Percentiles rank a stretch among this genome's conserved stretches.
Evolutionary conservation across 2,888 invertebrate genomes (phyloP).

Genomic region (Isoperla grammatica): DNA sequence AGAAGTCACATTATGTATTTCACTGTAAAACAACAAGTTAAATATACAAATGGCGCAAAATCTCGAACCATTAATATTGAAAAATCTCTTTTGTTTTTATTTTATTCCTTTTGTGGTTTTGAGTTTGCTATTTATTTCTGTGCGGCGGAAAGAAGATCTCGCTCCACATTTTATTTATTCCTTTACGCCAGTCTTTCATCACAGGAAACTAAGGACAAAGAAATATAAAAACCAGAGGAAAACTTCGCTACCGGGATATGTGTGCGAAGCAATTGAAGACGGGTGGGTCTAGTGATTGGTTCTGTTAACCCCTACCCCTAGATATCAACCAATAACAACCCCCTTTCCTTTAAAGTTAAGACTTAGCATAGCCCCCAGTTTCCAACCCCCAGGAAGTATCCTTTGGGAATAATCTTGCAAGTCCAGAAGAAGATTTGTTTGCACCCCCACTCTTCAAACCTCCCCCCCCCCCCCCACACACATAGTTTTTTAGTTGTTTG

Average conservation of each 20-base stretch:
- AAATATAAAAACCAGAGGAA: neutral
- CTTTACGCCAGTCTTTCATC: slow-evolving; percentile 4
- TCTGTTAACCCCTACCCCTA: slow-evolving; percentile 16
- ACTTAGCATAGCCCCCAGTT: slow-evolving; percentile 17
- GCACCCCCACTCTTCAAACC: slow-evolving; percentile 22
- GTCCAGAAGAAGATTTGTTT: slow-evolving; percentile 32
- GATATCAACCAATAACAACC: slow-evolving; percentile 14
- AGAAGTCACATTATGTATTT: slow-evolving; percentile 6
- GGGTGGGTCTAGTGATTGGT: slow-evolving; percentile 25
- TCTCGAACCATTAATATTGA: slow-evolving; percentile 13
- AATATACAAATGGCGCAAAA: slow-evolving; percentile 4
- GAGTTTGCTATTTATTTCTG: slow-evolving; percentile 12
- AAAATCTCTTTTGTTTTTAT: slow-evolving; percentile 10
- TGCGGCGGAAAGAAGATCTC: neutral
- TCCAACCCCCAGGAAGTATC: slow-evolving; percentile 20
- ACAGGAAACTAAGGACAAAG: slow-evolving; percentile 13
- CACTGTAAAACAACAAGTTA: neutral
- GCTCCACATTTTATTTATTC: slow-evolving; percentile 14
- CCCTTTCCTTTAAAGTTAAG: slow-evolving; percentile 15
- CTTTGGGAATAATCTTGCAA: slow-evolving; percentile 30
- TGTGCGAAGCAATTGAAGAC: slow-evolving; percentile 11
- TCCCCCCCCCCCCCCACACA: slow-evolving; percentile 5
- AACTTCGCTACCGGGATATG: neutral
- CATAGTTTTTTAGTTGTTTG: slow-evolving; percentile 11
- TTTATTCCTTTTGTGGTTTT: slow-evolving; percentile 7